Conservation (phyloP, 2,113 vertebrate species). For the Natator depressus region DNA sequence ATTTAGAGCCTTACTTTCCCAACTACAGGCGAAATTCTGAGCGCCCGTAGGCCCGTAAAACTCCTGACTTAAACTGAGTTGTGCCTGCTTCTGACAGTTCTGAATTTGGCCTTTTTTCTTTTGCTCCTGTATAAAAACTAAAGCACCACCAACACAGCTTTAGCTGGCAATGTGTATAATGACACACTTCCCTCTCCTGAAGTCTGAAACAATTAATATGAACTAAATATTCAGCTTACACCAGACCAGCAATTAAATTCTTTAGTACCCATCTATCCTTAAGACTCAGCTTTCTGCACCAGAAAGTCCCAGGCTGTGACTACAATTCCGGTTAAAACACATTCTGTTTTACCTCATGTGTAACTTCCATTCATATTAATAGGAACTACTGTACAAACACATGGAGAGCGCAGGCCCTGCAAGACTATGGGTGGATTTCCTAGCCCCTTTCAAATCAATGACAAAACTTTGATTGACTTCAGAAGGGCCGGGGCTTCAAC, state of each 20-base stretch:
- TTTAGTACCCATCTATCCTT: neutral
- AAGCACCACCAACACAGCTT: neutral
- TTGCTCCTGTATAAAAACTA: neutral
- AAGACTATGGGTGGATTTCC: neutral
- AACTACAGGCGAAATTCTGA: neutral
- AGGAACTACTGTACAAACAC: neutral
- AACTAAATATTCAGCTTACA: neutral
- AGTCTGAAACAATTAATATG: neutral
- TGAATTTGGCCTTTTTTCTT: neutral
- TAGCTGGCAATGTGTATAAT: neutral
- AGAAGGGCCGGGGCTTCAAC: neutral
- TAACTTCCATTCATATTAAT: neutral
- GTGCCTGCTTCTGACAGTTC: neutral
- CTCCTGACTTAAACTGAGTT: neutral
- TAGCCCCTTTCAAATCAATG: neutral
- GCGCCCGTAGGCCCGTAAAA: neutral
- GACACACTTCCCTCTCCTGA: neutral
- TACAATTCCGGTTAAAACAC: neutral
- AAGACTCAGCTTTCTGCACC: neutral
- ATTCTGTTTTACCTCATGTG: neutral
- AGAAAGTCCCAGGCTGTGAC: neutral
- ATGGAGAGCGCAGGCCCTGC: neutral
- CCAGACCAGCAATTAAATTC: neutral
- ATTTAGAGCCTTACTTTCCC: neutral
- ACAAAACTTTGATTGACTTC: neutral